Evolutionary conservation across 2,797 vertebrate species (phyloP), one percentile per base, ranked within the genome.

Genomic region (Cuniculus paca): DNA sequence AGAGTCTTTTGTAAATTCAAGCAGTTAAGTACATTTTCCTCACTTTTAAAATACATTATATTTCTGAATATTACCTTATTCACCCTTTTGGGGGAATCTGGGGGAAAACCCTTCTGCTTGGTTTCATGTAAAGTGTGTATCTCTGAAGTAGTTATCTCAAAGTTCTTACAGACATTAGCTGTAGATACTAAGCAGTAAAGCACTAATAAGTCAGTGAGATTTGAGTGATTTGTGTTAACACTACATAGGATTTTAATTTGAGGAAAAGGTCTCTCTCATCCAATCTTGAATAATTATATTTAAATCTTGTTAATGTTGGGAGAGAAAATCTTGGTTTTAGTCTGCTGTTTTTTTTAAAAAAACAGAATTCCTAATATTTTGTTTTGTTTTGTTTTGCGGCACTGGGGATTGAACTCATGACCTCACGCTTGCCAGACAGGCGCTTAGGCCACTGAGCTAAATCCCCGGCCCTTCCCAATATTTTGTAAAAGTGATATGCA

Each of bases 11-110:
- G 22, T 94, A 91, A 96, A 95, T 88, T 79, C 80, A 97, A 95
- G 74, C n/a, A 83, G 42, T 45, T 79, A 86, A 94, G 70, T 90
- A 48, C 9, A 83, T 65, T 93, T 83, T 65, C 45, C 42, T 96
- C 16, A 61, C 48, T 94, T 95, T 88, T 83, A 28, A 75, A 94
- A 26, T 90, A 45, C 79, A 83, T 56, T 88, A 36, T 87, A 45
- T 92, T 97, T 94, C 70, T 87, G 89, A 85, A 95, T 90, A 81
- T 31, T 77, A 54, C 54, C 90, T 96, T 94, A 79, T 94, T 93
- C 65, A 70, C 52, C 22, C 20, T 88, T 83, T 48, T 93, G 24
- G 48, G 84, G 63, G 61, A 93, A 74, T 96, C 58, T 89, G 96
- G 63, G 87, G 80, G 90, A 17, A 96, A 91, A 80, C 83, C 78